phyloP scores from a whole-genome alignment of 2,888 invertebrate genomes.

The Ochropleura plecta region DNA sequence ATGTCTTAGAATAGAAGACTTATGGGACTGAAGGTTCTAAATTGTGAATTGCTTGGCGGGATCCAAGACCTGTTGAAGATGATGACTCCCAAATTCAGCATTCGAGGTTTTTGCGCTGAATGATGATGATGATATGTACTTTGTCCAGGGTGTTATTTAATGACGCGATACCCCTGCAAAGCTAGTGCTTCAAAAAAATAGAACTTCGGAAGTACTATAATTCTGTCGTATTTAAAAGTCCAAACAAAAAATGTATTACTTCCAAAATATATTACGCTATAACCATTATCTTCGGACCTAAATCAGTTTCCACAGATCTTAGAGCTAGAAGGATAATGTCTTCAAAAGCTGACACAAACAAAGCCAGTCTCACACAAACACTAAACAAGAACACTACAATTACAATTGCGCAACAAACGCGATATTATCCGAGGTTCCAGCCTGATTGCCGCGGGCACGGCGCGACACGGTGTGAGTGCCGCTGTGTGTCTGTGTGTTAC shows the following conservation, averaged over 20 bases:
- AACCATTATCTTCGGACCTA: not conserved
- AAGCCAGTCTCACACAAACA: conserved; percentile 25
- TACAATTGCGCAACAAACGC: conserved; percentile 53
- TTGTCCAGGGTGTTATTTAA: not conserved
- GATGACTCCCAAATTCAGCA: not conserved
- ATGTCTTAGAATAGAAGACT: no score
- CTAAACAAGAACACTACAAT: conserved; percentile 47
- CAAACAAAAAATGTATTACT: not conserved
- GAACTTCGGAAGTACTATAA: not conserved
- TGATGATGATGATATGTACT: not conserved
- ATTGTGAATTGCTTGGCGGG: not conserved
- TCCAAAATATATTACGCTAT: not conserved
- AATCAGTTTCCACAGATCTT: conserved; percentile 18
- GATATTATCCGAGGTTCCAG: conserved; percentile 59
- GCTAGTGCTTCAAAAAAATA: not conserved
- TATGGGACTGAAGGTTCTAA: not conserved
- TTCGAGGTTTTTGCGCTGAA: not conserved
- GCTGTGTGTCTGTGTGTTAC: conserved; percentile 52
- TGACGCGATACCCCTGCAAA: not conserved
- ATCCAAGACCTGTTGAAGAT: no score
- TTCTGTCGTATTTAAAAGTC: not conserved
- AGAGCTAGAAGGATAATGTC: conserved; percentile 31
- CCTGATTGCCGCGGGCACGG: conserved; percentile 58
- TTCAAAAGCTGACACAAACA: conserved; percentile 21
- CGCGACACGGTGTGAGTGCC: conserved; percentile 46